Conservation (phyloP, 2,888 invertebrate species). For the Calameuta filiformis region DNA sequence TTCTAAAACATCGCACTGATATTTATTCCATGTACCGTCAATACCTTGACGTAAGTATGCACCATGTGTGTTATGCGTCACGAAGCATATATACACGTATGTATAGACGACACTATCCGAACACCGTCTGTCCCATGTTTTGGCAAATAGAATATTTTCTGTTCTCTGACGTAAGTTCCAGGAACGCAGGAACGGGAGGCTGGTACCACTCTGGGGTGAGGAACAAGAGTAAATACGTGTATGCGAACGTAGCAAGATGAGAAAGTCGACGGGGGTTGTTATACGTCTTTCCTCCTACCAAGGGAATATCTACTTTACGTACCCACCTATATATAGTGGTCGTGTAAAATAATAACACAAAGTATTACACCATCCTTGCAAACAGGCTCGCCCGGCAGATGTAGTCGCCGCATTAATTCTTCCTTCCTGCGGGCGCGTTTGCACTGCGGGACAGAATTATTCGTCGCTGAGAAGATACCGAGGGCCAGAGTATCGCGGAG, state of each 20-base stretch:
- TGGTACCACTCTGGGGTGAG: neutral
- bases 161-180: constrained; percentile 32
- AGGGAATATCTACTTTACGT: neutral
- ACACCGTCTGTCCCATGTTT: constrained; percentile 30
- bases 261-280: constrained; percentile 22
- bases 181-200: constrained; percentile 16
- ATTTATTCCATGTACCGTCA: neutral
- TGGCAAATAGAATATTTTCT: constrained; percentile 48
- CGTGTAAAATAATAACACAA: constrained; percentile 2
- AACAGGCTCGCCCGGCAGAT: constrained; percentile 5
- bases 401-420: constrained; percentile 1
- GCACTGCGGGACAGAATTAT: neutral
- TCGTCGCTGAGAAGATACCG: neutral
- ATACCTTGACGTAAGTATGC: neutral
- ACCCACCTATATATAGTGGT: neutral
- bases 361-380: constrained; percentile 4
- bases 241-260: constrained; percentile 25
- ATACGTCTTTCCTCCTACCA: neutral
- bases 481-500: neutral
- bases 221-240: constrained; percentile 24
- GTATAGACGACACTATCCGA: neutral
- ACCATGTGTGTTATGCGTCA: neutral
- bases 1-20: neutral
- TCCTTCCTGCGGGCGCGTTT: neutral
- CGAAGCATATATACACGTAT: constrained; percentile 3